Evolutionary conservation across 2,888 invertebrate species (phyloP), one percentile per base, ranked within the genome.

Genomic region (Rhagium mordax): DNA sequence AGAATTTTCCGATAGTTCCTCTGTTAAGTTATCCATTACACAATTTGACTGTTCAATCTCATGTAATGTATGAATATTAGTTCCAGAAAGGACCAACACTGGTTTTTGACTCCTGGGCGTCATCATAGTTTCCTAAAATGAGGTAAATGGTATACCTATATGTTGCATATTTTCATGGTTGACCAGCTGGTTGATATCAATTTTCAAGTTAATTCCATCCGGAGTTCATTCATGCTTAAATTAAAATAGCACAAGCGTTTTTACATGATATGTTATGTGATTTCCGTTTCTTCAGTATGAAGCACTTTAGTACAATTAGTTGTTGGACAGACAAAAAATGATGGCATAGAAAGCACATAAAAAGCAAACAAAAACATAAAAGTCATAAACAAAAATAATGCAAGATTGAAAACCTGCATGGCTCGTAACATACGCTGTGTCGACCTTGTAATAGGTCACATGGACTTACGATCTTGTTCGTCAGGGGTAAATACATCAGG

Each of bases 361-460:
- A 41, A 41, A 47, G 21, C 21, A 65, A 41, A 51, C 61, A 73
- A n/a, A 53, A 64, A 74, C 68, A 70, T 65, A 48, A 75, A 57
- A n/a, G n/a, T n/a, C n/a, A n/a, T n/a, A n/a, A n/a, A n/a, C n/a
- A n/a, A n/a, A n/a, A n/a, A n/a, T n/a, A n/a, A n/a, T n/a, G 18
- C n/a, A 66, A 67, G 71, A 24, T 18, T 16, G 33, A 74, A 16
- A 74, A 96, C 96, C 94, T 96, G 96, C 96, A 96, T 96, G 29
- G 95, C 94, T 86, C 94, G 94, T 0, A 94, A 93, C 92, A 96
- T 93, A 86, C 95, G 92, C 86, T 96, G 95, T 20, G 96, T 94
- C 0, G 96, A 96, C 81, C 95, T 94, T 0, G 96, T 96, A 69
- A 96, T 96, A 0, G 96, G 96, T 13, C 96, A 96, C 95, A 96